phyloP scores from a whole-genome alignment of 2,113 vertebrate genomes.

The Natator depressus region DNA sequence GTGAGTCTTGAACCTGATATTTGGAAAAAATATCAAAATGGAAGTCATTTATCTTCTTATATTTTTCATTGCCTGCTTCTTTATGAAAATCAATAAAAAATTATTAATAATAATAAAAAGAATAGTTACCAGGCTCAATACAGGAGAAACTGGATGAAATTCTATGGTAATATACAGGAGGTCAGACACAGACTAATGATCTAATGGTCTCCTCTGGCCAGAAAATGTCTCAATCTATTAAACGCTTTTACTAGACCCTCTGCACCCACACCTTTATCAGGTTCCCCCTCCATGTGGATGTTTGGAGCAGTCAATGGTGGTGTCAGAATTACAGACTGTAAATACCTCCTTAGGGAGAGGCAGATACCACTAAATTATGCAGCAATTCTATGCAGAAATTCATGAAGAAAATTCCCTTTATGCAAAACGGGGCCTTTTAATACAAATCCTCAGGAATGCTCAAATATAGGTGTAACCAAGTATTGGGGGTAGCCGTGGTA shows the following conservation, averaged over 20 bases:
- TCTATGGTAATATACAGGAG: neutral
- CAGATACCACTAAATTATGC: neutral
- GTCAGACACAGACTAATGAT: neutral
- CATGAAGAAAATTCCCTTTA: neutral
- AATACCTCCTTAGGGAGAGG: conserved; percentile 1
- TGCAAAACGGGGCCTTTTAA: neutral
- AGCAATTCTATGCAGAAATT: neutral
- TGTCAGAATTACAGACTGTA: conserved; percentile 5
- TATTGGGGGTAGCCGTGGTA: too few relatives aligned
- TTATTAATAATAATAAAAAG: too few relatives aligned
- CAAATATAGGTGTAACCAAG: neutral
- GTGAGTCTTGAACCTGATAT: neutral
- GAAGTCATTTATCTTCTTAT: neutral
- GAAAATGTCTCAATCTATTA: neutral
- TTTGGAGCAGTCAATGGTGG: neutral
- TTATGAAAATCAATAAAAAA: neutral
- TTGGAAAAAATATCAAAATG: neutral
- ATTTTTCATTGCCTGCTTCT: neutral
- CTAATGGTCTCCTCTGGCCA: neutral
- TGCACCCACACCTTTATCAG: neutral
- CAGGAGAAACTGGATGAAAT: neutral
- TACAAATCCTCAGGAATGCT: neutral
- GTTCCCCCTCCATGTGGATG: neutral
- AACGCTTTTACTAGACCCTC: neutral
- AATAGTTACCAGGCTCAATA: neutral